Evolutionary conservation across 2,888 invertebrate genomes (phyloP), one percentile per base, ranked within the genome.

Genomic region (Micropterix aruncella): DNA sequence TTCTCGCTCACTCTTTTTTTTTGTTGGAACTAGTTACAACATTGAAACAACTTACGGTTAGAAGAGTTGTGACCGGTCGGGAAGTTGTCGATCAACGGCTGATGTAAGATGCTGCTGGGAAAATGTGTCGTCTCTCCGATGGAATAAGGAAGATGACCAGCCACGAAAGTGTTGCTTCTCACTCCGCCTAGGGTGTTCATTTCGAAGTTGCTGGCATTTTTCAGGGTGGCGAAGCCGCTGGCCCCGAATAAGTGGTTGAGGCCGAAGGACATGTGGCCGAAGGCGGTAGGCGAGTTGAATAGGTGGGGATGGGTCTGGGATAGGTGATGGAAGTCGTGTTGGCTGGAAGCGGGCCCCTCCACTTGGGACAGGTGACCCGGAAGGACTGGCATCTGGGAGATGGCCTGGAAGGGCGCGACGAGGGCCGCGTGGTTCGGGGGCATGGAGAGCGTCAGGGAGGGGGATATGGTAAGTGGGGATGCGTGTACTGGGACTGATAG

Each of bases 41-140:
- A n/a, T n/a, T n/a, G n/a, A n/a, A n/a, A n/a, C n/a, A n/a, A n/a
- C n/a, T n/a, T n/a, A n/a, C n/a, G n/a, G n/a, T n/a, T n/a, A n/a
- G n/a, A n/a, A n/a, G n/a, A n/a, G n/a, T n/a, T n/a, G n/a, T n/a
- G n/a, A n/a, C n/a, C n/a, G n/a, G n/a, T n/a, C n/a, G n/a, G n/a
- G n/a, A 40, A 42, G 45, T 43, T 50, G 41, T 43, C 48, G 48
- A 65, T 52, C 44, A 65, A 52, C 15, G 66, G 59, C 9, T 66
- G 70, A 50, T 62, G 65, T 53, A 73, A 62, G 55, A 62, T 56
- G 55, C 63, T 62, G 58, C 68, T 54, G 53, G 72, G 59, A 59
- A 61, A 60, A 63, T 73, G 62, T 58, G 70, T 56, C 54, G 61
- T 55, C 52, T 64, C 62, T 3, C 64, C 54, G 37, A 65, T 51